phyloP scores from a whole-genome alignment of 2,888 invertebrate genomes.

The Lasioglossum marginatum region DNA sequence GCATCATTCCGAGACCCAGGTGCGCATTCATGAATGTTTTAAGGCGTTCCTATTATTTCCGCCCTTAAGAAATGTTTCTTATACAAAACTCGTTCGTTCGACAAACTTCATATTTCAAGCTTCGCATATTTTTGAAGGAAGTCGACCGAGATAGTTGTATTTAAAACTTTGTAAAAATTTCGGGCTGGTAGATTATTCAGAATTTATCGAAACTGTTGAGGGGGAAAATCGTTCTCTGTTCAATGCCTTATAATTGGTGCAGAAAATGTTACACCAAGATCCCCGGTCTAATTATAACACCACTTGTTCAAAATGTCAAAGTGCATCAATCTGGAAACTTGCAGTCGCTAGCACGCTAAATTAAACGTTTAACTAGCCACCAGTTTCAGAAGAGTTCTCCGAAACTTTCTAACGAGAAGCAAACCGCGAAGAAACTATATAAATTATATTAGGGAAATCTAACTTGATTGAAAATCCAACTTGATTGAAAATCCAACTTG shows the following conservation, averaged over 20 bases:
- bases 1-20: not conserved
- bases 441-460: no score
- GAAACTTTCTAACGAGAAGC: no score
- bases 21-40: not conserved
- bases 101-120: not conserved
- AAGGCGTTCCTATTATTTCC: not conserved
- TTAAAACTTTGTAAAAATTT: no score
- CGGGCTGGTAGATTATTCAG: no score
- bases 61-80: not conserved
- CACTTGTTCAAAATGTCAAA: not conserved
- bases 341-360: not conserved
- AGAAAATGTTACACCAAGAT: not conserved
- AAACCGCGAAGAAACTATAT: no score
- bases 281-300: not conserved
- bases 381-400: not conserved
- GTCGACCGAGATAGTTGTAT: not conserved
- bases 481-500: no score
- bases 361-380: not conserved
- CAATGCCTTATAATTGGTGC: not conserved
- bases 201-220: no score
- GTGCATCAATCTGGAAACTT: conserved; percentile 1
- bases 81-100: not conserved
- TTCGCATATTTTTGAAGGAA: not conserved
- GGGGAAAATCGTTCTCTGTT: not conserved
- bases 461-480: no score